Conservation (phyloP, 2,113 vertebrate species). For the Actenoides lindsayi region DNA sequence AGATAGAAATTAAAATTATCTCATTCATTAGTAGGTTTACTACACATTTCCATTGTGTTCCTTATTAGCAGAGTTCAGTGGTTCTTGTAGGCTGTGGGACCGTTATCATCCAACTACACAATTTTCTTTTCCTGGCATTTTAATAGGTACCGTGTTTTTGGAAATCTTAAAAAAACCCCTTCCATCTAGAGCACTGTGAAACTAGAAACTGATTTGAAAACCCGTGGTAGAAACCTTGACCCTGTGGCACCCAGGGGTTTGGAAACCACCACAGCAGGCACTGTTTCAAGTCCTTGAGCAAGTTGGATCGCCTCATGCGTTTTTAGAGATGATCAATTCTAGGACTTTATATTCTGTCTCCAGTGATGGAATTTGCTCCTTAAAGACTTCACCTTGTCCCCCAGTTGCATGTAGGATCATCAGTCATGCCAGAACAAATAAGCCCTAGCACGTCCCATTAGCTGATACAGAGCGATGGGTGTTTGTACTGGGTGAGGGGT, state of each 20-base stretch:
- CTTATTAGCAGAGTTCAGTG: background rate
- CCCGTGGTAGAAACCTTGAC: background rate
- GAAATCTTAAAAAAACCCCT: background rate
- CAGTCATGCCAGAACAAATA: fast-evolving
- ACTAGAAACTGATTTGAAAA: background rate
- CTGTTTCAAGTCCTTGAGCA: background rate
- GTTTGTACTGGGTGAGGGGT: background rate
- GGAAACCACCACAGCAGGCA: background rate
- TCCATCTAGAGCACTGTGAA: background rate
- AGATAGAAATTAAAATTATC: background rate
- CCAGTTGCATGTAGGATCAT: background rate
- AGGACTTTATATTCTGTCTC: background rate
- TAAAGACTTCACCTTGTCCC: background rate
- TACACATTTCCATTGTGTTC: background rate
- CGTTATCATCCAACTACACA: background rate
- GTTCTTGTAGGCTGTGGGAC: background rate
- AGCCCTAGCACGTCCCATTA: background rate
- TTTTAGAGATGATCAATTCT: background rate
- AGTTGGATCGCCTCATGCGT: background rate
- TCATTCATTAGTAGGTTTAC: background rate
- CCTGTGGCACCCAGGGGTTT: background rate
- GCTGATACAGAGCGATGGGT: fast-evolving
- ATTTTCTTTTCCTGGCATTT: background rate
- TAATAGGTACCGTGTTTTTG: background rate
- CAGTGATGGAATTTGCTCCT: background rate